These are phyloP conservation scores for Hemistola chrysoprasaria DNA, from an alignment of 2,888 invertebrate species.

Conservation along the genomic window DNA sequence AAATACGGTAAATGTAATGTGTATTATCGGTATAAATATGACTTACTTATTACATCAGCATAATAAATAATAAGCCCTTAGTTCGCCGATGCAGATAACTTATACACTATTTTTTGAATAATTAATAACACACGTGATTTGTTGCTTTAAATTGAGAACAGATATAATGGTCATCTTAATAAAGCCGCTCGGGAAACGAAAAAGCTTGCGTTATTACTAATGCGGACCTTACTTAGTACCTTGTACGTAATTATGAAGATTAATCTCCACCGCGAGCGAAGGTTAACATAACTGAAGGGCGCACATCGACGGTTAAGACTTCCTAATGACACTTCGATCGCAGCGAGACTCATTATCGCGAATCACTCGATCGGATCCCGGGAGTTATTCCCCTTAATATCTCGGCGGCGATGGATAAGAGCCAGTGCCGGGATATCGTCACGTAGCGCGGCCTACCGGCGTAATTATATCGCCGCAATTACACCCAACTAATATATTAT, in stretches of 20 bases:
- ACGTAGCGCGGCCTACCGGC: conserved; percentile 69
- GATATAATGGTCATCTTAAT: conserved; percentile 13
- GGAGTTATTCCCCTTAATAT: conserved; percentile 79
- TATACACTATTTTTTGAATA: conserved; percentile 21
- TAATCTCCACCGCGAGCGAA: conserved; percentile 62
- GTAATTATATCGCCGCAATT: conserved; percentile 81
- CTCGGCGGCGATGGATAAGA: conserved; percentile 62
- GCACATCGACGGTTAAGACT: conserved; percentile 73
- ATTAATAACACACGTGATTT: conserved; percentile 14
- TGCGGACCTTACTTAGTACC: conserved; percentile 42
- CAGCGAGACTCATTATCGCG: conserved; percentile 75
- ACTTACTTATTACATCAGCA: too few species aligned
- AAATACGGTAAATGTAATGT: conserved; percentile 8
- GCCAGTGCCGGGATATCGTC: conserved; percentile 74
- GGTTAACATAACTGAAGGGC: conserved; percentile 71
- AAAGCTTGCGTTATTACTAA: conserved; percentile 41
- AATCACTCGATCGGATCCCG: conserved; percentile 74
- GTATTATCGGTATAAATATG: too few species aligned
- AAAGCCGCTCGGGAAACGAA: conserved; percentile 21
- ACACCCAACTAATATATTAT: conserved; percentile 81
- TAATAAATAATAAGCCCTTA: too few species aligned
- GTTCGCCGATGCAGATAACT: too few species aligned
- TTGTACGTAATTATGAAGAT: conserved; percentile 67
- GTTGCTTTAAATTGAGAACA: not conserved
- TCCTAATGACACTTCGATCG: conserved; percentile 81